These are phyloP conservation scores for Plutella xylostella DNA, from an alignment of 2,888 invertebrate genomes.

Conservation along the genomic window DNA sequence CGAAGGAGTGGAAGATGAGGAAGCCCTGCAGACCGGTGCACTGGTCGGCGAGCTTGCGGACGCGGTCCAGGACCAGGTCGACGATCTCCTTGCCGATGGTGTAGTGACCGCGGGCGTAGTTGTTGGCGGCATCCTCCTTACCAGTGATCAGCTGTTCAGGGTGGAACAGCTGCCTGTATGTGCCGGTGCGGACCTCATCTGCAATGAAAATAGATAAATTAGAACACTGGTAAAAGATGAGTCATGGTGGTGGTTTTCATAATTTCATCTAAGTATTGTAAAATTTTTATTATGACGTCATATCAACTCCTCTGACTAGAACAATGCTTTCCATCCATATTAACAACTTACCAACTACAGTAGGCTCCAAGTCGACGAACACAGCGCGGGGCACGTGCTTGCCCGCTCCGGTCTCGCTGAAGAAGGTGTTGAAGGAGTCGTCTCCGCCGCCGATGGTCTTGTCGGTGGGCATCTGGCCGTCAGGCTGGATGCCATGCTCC, in stretches of 20 bases:
- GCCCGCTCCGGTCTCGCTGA: slow-evolving; percentile 94
- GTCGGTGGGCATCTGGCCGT: slow-evolving; percentile 90
- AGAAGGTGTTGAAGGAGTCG: slow-evolving; percentile 95
- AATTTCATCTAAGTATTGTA: too few relatives aligned
- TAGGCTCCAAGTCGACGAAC: slow-evolving; percentile 96
- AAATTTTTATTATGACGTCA: too few relatives aligned
- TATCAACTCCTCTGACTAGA: too few relatives aligned
- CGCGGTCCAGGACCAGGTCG: slow-evolving; percentile 86
- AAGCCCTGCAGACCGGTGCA: slow-evolving; percentile 93
- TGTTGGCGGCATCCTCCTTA: slow-evolving; percentile 97
- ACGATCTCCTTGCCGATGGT: slow-evolving; percentile 96
- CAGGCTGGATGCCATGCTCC: slow-evolving; percentile 92
- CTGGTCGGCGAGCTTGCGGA: slow-evolving; percentile 88
- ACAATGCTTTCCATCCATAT: too few relatives aligned
- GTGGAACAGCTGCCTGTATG: slow-evolving; percentile 96
- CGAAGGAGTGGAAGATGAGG: slow-evolving; percentile 95
- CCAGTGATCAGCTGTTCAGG: slow-evolving; percentile 94
- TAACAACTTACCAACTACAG: slow-evolving; percentile 92
- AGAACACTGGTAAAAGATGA: too few relatives aligned
- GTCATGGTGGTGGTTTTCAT: too few relatives aligned
- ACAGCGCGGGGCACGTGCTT: slow-evolving; percentile 96
- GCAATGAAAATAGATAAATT: slow-evolving; percentile 8
- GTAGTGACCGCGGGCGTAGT: slow-evolving; percentile 97
- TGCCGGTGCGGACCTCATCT: slow-evolving; percentile 91
- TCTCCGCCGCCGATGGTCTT: slow-evolving; percentile 86